Percentiles rank a stretch among this genome's conserved stretches.
Conservation (phyloP, 1,140 invertebrate genomes). For the Aphaenogaster floridana region DNA sequence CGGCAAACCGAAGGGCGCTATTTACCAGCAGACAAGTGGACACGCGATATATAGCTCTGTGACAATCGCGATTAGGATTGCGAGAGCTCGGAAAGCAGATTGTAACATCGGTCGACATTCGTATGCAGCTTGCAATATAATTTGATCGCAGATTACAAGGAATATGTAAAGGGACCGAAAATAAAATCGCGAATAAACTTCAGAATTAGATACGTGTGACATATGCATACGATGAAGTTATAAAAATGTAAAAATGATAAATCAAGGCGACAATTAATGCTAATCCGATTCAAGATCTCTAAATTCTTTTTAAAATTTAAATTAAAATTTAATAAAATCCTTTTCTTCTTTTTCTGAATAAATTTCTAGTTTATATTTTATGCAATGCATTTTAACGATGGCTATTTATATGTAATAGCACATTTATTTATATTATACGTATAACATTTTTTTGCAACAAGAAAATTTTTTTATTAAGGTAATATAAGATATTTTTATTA, state of each 20-base stretch:
- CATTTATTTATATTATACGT: background rate
- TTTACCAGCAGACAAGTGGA: constrained; percentile 67
- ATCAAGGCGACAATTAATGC: background rate
- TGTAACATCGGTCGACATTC: background rate
- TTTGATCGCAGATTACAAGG: background rate
- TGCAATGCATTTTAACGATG: background rate
- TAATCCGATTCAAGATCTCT: background rate
- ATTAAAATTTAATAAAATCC: background rate
- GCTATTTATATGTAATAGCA: background rate
- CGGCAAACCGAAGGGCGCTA: constrained; percentile 60
- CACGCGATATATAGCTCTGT: constrained; percentile 6
- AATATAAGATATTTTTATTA: background rate
- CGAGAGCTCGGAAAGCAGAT: constrained; percentile 1
- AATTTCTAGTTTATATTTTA: background rate
- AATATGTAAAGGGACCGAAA: background rate
- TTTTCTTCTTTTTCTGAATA: background rate
- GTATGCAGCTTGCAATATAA: background rate
- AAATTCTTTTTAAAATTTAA: background rate
- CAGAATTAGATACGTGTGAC: background rate
- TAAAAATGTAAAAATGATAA: background rate
- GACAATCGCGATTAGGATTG: constrained; percentile 5
- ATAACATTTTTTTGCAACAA: background rate
- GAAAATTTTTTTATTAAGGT: background rate
- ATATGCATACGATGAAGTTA: background rate
- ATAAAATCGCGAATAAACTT: background rate